Evolutionary conservation across 2,797 vertebrate genomes (phyloP).

Genomic region (Darevskia nairensis): DNA sequence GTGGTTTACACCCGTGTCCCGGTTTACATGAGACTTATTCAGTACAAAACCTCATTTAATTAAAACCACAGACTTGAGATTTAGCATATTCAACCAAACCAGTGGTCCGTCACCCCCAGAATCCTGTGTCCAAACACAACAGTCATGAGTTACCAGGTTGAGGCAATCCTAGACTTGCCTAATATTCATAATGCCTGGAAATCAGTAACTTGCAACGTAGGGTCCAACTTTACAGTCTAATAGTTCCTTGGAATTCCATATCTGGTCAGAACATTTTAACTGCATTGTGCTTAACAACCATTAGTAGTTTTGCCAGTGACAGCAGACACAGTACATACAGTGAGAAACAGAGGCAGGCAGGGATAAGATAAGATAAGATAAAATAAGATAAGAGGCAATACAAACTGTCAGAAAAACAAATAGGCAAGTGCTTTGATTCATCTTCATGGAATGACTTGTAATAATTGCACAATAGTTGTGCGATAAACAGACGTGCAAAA

Average conservation of each 20-base stretch:
- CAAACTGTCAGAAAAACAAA: background rate
- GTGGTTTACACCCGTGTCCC: no score
- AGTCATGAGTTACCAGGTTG: background rate
- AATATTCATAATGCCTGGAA: background rate
- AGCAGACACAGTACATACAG: background rate
- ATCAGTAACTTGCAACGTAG: background rate
- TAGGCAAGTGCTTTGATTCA: background rate
- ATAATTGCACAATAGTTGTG: background rate
- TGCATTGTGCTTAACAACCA: background rate
- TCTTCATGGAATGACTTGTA: background rate
- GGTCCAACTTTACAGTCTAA: conserved; percentile 6
- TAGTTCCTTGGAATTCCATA: conserved; percentile 16
- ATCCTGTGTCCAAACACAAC: background rate
- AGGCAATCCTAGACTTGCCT: conserved; percentile 26
- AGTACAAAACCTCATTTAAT: fast-evolving
- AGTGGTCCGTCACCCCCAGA: background rate
- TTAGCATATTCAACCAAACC: background rate
- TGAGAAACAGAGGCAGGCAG: background rate
- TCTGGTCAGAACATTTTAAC: background rate
- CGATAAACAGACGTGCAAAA: background rate
- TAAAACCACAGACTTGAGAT: conserved; percentile 19
- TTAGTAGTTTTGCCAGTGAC: conserved; percentile 10
- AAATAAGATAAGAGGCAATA: background rate
- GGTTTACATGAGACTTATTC: background rate
- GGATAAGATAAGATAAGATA: background rate